Percentiles rank a stretch among this genome's conserved stretches.
Conservation (phyloP, 1,140 invertebrate species). For the Psix sp. region DNA sequence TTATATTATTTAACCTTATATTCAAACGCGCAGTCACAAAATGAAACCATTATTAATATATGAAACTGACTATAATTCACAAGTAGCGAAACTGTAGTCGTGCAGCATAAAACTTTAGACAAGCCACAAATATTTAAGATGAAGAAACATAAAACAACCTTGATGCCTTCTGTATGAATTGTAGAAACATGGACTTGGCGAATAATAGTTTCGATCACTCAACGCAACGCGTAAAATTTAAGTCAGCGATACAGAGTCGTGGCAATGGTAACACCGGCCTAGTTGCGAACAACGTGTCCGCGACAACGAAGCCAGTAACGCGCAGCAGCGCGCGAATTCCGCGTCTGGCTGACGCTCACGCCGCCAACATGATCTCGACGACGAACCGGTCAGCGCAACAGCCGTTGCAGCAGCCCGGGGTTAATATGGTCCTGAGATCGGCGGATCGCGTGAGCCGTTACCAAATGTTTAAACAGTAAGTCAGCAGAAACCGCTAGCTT, state of each 20-base stretch:
- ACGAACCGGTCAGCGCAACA: constrained; percentile 62
- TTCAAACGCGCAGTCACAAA: too few relatives aligned
- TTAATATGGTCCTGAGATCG: constrained; percentile 74
- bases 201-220: constrained; percentile 68
- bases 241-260: constrained; percentile 65
- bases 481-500: too few relatives aligned
- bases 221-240: constrained; percentile 67
- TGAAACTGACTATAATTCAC: too few relatives aligned
- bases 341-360: constrained; percentile 61
- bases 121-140: constrained; percentile 1
- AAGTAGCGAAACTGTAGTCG: too few relatives aligned
- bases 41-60: too few relatives aligned
- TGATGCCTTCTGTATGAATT: constrained; percentile 59
- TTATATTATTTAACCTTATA: background rate
- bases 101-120: background rate
- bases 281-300: constrained; percentile 49
- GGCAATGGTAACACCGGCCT: constrained; percentile 56
- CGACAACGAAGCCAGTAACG: constrained; percentile 69
- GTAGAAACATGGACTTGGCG: constrained; percentile 69
- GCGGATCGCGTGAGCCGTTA: constrained; percentile 73
- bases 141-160: background rate
- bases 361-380: constrained; percentile 64
- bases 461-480: constrained; percentile 75
- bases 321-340: constrained; percentile 66
- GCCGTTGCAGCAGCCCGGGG: constrained; percentile 63